Evolutionary conservation across 2,888 invertebrate species (phyloP).

Genomic region (Apamea anceps): DNA sequence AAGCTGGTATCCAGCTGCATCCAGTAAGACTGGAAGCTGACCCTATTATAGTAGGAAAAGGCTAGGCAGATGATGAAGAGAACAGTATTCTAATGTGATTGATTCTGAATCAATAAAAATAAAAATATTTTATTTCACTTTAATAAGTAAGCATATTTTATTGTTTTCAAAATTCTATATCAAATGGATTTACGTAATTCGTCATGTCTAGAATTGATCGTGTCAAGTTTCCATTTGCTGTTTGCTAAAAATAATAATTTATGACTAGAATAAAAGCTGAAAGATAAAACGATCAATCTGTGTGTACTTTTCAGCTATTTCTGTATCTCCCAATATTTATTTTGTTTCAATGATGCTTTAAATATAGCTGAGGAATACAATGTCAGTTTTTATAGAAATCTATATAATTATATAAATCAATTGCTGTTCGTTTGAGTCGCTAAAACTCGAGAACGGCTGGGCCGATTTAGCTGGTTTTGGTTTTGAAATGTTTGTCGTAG

Average conservation of each 20-base stretch:
- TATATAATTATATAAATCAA: no score
- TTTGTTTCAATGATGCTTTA: neutral
- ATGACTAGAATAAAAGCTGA: conserved; percentile 44
- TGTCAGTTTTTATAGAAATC: neutral
- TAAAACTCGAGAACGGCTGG: no score
- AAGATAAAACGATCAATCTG: conserved; percentile 37
- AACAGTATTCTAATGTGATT: neutral
- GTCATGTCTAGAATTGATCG: conserved; percentile 24
- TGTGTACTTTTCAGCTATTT: conserved; percentile 33
- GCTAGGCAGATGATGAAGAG: neutral
- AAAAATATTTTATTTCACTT: no score
- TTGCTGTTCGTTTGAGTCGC: no score
- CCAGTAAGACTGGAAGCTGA: no score
- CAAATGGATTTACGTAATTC: conserved; percentile 29
- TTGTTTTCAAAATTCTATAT: conserved; percentile 18
- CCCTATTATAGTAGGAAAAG: no score
- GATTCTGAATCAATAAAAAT: neutral
- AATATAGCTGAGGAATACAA: neutral
- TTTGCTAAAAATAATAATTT: conserved; percentile 47
- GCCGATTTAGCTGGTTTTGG: no score
- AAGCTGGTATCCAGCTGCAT: neutral
- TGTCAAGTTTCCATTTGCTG: conserved; percentile 48
- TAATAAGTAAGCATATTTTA: neutral
- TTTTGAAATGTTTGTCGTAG: no score
- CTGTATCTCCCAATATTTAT: conserved; percentile 15